A percentile compares a stretch with the other conserved stretches of the same genome.
phyloP scores from a whole-genome alignment of 2,113 vertebrate genomes.

The Lanius collurio region DNA sequence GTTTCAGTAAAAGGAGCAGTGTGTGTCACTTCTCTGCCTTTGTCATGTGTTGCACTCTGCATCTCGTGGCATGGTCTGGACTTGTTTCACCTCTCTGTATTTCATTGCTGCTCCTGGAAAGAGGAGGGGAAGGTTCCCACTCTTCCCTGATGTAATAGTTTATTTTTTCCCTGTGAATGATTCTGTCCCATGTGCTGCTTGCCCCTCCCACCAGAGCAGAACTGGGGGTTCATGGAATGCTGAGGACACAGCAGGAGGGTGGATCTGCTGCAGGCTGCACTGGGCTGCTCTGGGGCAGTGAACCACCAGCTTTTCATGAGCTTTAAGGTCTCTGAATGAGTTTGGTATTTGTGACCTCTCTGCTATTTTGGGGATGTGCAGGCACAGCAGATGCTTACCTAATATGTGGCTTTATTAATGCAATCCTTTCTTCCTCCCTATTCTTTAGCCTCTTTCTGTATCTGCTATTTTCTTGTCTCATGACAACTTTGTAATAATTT shows the following conservation, averaged over 20 bases:
- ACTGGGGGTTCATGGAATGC: background rate
- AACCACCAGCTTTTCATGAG: background rate
- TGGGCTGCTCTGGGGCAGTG: background rate
- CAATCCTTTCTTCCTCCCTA: background rate
- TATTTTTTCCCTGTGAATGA: background rate
- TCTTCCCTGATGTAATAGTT: background rate
- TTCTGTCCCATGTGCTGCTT: background rate
- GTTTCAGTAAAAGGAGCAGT: background rate
- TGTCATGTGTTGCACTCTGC: background rate
- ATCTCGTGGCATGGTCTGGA: accelerated
- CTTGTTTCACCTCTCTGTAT: background rate
- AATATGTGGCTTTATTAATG: background rate
- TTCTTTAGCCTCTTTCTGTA: background rate
- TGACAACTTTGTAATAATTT: background rate
- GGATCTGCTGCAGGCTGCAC: background rate
- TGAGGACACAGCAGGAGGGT: background rate
- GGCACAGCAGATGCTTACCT: background rate
- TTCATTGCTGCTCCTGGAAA: background rate
- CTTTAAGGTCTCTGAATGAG: background rate
- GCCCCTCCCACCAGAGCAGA: background rate
- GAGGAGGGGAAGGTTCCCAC: background rate
- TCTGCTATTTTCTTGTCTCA: background rate
- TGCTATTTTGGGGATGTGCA: background rate
- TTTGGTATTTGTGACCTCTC: background rate
- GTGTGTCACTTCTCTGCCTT: background rate